phyloP scores from a whole-genome alignment of 2,888 invertebrate genomes.

The Lasioglossum calceatum region DNA sequence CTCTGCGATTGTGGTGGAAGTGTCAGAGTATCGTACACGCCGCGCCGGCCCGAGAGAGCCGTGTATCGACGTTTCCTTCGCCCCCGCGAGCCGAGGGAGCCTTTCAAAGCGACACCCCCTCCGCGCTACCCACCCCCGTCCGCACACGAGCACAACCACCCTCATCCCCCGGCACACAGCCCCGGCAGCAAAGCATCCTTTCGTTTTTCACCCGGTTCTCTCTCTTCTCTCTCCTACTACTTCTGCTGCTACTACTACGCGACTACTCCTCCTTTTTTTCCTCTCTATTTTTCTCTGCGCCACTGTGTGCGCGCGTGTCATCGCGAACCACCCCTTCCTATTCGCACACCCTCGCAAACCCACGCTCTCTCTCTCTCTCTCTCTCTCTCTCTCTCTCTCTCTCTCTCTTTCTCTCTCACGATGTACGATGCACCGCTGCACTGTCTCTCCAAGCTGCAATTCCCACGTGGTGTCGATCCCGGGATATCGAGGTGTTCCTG shows the following conservation, averaged over 20 bases:
- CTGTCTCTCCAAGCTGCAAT: slow-evolving; percentile 30
- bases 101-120: slow-evolving; percentile 62
- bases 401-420: neutral
- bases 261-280: neutral
- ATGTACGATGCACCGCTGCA: neutral
- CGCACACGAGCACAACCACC: neutral
- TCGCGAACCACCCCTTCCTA: slow-evolving; percentile 6
- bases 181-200: slow-evolving; percentile 52
- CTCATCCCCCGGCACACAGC: slow-evolving; percentile 3
- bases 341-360: neutral
- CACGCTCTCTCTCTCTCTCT: neutral
- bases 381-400: neutral
- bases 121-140: neutral
- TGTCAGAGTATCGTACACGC: slow-evolving; percentile 70
- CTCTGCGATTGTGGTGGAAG: slow-evolving; percentile 72
- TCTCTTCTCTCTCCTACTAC: neutral
- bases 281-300: neutral
- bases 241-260: neutral
- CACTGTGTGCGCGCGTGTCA: slow-evolving; percentile 34
- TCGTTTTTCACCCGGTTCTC: slow-evolving; percentile 37
- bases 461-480: slow-evolving; percentile 55
- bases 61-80: slow-evolving; percentile 79
- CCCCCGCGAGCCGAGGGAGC: slow-evolving; percentile 44
- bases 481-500: slow-evolving; percentile 1
- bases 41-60: slow-evolving; percentile 25